Conservation (phyloP, 2,888 invertebrate genomes). For the Caenorhabditis virilis region DNA sequence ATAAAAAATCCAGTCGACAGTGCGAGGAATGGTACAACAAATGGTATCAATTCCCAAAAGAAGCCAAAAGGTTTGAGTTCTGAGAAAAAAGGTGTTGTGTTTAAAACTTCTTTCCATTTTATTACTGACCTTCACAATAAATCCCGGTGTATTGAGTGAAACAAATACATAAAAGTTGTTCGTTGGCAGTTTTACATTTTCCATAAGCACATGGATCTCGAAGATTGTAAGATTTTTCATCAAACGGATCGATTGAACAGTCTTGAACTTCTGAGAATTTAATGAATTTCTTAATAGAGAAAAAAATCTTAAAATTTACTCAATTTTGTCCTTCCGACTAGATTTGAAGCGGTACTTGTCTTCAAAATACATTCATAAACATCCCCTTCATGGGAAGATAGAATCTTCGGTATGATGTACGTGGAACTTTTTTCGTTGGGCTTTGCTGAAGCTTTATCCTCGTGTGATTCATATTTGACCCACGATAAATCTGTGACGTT, state of each 20-base stretch:
- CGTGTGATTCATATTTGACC: no score
- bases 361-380: background rate
- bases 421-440: no score
- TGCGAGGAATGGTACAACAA: no score
- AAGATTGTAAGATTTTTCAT: constrained; percentile 9
- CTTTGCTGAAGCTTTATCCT: no score
- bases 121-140: constrained; percentile 11
- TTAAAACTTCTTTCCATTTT: no score
- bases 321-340: background rate
- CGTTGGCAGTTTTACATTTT: constrained; percentile 4
- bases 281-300: background rate
- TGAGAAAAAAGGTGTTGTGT: no score
- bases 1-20: no score
- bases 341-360: background rate
- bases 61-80: no score
- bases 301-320: background rate
- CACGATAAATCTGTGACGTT: no score
- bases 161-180: constrained; percentile 13
- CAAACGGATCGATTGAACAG: constrained; percentile 10
- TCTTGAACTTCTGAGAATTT: constrained; percentile 4
- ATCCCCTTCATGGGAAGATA: no score
- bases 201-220: constrained; percentile 27
- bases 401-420: background rate
- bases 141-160: constrained; percentile 23
- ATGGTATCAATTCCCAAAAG: no score